Evolutionary conservation across 92 coral and sea anemone genomes (phyloP).

Genomic region (Metridium senile): DNA sequence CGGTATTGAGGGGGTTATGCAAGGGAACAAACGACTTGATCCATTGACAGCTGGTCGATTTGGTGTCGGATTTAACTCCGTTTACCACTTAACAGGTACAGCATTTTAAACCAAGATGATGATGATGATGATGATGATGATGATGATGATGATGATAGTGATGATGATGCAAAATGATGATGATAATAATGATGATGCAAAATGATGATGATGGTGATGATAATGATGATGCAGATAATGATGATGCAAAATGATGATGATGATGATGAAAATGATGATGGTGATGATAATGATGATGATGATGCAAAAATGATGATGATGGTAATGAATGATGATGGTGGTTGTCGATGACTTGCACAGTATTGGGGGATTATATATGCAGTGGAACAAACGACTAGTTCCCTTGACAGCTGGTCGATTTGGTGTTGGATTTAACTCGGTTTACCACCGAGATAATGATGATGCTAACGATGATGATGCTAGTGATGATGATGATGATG

Average conservation of each 20-base stretch:
- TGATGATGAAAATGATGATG: no score
- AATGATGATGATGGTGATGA: no score
- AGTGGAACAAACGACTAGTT: conserved; percentile 85
- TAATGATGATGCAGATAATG: no score
- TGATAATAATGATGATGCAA: no score
- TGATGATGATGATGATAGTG: no score
- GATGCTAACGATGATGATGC: neutral
- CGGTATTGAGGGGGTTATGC: conserved; percentile 95
- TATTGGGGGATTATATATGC: conserved; percentile 93
- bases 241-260: no score
- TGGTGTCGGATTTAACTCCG: conserved; percentile 95
- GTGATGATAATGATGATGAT: no score
- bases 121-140: neutral
- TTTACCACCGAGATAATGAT: conserved; percentile 56
- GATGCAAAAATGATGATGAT: no score
- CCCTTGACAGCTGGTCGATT: conserved; percentile 91
- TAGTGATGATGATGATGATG: no score
- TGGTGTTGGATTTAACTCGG: conserved; percentile 95
- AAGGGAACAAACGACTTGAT: conserved; percentile 86
- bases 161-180: no score
- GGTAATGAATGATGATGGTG: no score
- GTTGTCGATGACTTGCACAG: conserved; percentile 99
- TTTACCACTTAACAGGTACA: conserved; percentile 95
- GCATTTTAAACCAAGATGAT: neutral
- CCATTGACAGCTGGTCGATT: conserved; percentile 91